phyloP scores from a whole-genome alignment of 2,797 vertebrate genomes.

The Pangasius sanitwongsei region DNA sequence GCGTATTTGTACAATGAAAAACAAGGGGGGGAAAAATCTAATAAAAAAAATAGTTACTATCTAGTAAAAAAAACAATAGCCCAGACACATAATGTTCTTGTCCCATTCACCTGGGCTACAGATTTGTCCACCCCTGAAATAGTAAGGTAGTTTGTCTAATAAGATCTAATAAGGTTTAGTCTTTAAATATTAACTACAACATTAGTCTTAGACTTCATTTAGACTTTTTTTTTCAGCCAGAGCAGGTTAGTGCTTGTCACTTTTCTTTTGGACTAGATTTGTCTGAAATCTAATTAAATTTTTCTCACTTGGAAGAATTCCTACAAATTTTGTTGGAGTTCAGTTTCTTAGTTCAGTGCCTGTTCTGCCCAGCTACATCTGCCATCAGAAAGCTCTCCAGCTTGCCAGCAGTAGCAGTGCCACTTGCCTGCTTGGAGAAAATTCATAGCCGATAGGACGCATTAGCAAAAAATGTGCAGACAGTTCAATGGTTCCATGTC shows the following conservation, averaged over 20 bases:
- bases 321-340: neutral
- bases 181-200: neutral
- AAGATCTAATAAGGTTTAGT: neutral
- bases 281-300: neutral
- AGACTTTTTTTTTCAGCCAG: neutral
- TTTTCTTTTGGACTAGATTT: neutral
- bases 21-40: neutral
- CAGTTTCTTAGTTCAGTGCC: neutral
- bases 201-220: neutral
- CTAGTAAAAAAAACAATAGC: neutral
- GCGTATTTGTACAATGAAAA: neutral
- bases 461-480: constrained; percentile 17
- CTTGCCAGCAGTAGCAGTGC: neutral
- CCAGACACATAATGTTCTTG: neutral
- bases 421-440: constrained; percentile 13
- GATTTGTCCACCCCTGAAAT: neutral
- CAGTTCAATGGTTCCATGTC: constrained; percentile 28
- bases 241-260: neutral
- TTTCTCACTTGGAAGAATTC: neutral
- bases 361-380: constrained; percentile 7
- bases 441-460: constrained; percentile 14
- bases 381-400: neutral
- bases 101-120: neutral
- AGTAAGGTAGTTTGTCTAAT: neutral
- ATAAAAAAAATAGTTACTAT: neutral